Base-by-base conservation (phyloP, 2,797 vertebrate species). In the Perodicticus potto region DNA sequence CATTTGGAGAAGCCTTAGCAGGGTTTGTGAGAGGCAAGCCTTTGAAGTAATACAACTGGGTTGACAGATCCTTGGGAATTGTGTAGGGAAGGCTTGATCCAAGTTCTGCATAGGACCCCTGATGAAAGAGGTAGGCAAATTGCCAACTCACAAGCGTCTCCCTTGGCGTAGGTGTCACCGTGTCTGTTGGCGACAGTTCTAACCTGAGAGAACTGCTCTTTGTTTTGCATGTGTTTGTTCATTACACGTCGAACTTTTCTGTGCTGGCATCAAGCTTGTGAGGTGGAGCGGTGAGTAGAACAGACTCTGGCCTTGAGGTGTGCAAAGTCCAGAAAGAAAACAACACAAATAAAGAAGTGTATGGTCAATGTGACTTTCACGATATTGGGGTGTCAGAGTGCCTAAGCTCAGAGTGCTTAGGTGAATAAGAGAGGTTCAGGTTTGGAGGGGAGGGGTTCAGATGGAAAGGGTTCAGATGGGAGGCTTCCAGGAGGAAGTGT, bases 1-100 rank as follows among this genome's bases (percentile, higher is more conserved):
- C 86, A 32, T 59, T 76, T 91, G 37, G 86, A 95, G 91, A 78
- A 77, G 69, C 45, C 32, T 90, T 81, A 49, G 59, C 87, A 77
- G 72, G 19, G 27, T 43, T 74, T 85, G 34, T 80, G 65, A 77
- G 84, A 74, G 86, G 61, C 69, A 81, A 87, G 80, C 37, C 93
- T 61, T 93, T 25, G 29, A 80, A 81, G 76, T n/a, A 63, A 70
- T 34, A 25, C 22, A 70, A 45, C 6, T 23, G 2, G 84, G 86
- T 9, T 49, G 7, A 11, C n/a, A 53, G 34, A 53, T 81, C 29
- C 20, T 67, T 32, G 78, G 69, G 67, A 89, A 40, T 2, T 25
- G 14, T 23, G 82, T 14, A 69, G 43, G 1, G 3, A 22, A 91
- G 34, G 7, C 14, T 45, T 7, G 8, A 63, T 20, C 63, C n/a